Base-by-base conservation (phyloP, 2,797 vertebrate species). In the Danionella dracula region DNA sequence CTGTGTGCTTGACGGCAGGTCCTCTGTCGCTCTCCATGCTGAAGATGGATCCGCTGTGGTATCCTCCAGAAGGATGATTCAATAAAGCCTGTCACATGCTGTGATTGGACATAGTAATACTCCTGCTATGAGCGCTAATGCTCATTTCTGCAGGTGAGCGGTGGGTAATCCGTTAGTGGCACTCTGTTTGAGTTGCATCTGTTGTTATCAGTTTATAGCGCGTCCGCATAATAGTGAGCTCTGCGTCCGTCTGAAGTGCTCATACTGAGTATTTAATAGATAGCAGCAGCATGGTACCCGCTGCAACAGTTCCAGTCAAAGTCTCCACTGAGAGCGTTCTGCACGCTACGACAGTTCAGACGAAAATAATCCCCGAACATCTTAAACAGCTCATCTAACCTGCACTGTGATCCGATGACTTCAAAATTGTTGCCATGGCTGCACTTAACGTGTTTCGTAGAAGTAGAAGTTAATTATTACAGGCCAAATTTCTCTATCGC, bases 1-100 rank as follows among this genome's bases (percentile, higher is more conserved):
- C 77, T 81, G 80, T 86, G 86, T 82, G 81, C 86, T 85, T 75
- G 77, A 80, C 85, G 86, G 87, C 84, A 86, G 83, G 86, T 85
- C 85, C 83, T 79, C 78, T 64, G 78, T 80, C 81, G 80, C 66
- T 58, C 65, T 78, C 51, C 54, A 11, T 57, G 53, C 45, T 13
- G 53, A 83, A 88, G 87, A 90, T 87, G 83, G 83, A 89, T 89
- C 85, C 73, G 71, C 73, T 72, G 82, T 72, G 78, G 78, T 81
- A 84, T 74, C 71, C 72, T 73, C 83, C 79, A 70, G 81, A 85
- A 78, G 80, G 81, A 75, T 81, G 84, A 87, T 87, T 88, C 80
- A 83, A 81, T 86, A 86, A 88, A 81, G 78, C 83, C 85, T 87
- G 80, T 86, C 86, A 85, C 68, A 78, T 73, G 76, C 66, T 68